Base-by-base conservation (phyloP, 2,797 vertebrate genomes). In the Taeniopygia guttata region DNA sequence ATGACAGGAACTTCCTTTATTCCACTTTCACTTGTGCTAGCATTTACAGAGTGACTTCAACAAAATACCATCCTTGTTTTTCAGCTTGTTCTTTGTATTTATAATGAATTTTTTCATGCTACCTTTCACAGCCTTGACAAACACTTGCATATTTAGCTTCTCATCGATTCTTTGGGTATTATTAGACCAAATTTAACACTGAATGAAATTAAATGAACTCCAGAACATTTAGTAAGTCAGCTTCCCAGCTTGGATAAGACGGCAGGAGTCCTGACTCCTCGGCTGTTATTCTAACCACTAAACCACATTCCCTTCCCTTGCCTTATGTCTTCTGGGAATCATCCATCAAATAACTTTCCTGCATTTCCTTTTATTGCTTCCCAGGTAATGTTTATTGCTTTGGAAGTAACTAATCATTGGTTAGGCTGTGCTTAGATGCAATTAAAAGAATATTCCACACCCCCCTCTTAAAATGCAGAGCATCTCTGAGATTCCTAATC, bases 351-450 rank as follows among this genome's bases (percentile, higher is more conserved):
- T 81, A 96, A 95, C 87, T 92, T 95, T 67, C 89, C 74, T 95
- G 92, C 94, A 96, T 90, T 96, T 95, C 79, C 70, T 96, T 97
- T 96, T 96, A 96, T 97, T 94, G 93, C 96, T 95, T 97, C 88
- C 90, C 96, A 97, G 96, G 96, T 96, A 97, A 97, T 96, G 96
- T 96, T 96, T 96, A 97, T 96, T 96, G 95, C 96, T 94, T 84
- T 69, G 91, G 93, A 97, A 96, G 88, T 96, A 96, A 95, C 95
- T 95, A 96, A 96, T 97, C 56, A 19, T 93, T 94, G 93, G 74
- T 70, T 95, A 92, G 90, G 90, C 68, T 93, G 84, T 83, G 62
- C 76, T 90, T 66, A 87, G 77, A 95, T 91, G 95, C 96, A 96
- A 96, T 97, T 97, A 96, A 92, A 94, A 96, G 86, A 76, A 94